phyloP scores from a whole-genome alignment of 2,888 invertebrate species.

The Tetranychus piercei region DNA sequence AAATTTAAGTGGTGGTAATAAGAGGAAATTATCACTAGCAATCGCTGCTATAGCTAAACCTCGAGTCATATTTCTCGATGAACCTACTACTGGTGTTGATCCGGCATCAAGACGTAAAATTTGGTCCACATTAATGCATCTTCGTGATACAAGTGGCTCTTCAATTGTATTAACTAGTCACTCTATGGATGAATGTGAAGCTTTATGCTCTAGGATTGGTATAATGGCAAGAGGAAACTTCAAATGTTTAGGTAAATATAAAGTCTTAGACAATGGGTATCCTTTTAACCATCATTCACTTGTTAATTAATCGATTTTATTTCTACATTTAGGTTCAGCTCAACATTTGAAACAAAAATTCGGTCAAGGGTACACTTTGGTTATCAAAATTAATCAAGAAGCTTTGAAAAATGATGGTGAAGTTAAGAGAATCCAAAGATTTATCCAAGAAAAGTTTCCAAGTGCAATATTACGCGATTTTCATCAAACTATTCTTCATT shows the following conservation, averaged over 20 bases:
- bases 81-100: slow-evolving; percentile 50
- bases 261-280: background rate
- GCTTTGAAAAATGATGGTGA: slow-evolving; percentile 3
- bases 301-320: background rate
- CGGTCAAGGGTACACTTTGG: slow-evolving; percentile 44
- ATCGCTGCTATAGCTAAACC: slow-evolving; percentile 52
- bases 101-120: slow-evolving; percentile 46
- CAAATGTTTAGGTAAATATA: slow-evolving; percentile 46
- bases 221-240: slow-evolving; percentile 64
- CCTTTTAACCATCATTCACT: background rate
- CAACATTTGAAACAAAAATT: slow-evolving; percentile 59
- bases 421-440: background rate
- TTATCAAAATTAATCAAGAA: slow-evolving; percentile 10
- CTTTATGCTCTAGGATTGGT: slow-evolving; percentile 55
- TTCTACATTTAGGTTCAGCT: slow-evolving; percentile 37
- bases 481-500: slow-evolving; percentile 24
- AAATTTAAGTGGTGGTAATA: slow-evolving; percentile 54
- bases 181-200: slow-evolving; percentile 63
- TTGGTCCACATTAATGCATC: slow-evolving; percentile 44
- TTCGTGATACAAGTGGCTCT: slow-evolving; percentile 37
- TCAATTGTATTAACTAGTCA: slow-evolving; percentile 46
- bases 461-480: slow-evolving; percentile 24
- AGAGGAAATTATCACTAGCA: slow-evolving; percentile 55
- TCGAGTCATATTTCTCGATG: slow-evolving; percentile 50
- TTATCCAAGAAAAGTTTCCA: slow-evolving; percentile 17